Base-by-base conservation (phyloP, 2,888 invertebrate genomes). In the Calameuta filiformis region DNA sequence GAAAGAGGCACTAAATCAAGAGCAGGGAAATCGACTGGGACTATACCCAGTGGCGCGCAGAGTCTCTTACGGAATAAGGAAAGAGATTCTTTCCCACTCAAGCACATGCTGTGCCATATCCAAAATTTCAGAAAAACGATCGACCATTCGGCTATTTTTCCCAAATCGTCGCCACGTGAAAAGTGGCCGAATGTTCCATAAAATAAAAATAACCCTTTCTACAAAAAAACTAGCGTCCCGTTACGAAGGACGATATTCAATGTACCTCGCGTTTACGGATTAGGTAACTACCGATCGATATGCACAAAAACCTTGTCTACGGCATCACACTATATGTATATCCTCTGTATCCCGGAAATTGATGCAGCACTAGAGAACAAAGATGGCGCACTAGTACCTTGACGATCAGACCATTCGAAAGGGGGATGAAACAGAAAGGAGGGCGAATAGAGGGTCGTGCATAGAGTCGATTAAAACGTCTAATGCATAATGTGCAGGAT, bases 401-500 rank as follows among this genome's bases (percentile, higher is more conserved):
- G 23, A 15, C 9, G 56, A 56, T 56, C 56, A 15, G 56, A 23
- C 23, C 6, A 23, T 56, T 56, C 23, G 23, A 56, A 56, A 23
- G 15, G 56, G 23, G 23, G 56, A 56, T 23, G 56, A 56, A 56
- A 56, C 23, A 56, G 9, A 56, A 56, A 56, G 56, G 56, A 56
- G 23, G 15, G 23, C 56, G 23, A 56, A 9, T 23, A 23, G 56
- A 6, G 23, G 56, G 6, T 56, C 56, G 56, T 23, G 23, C 9
- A 23, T 23, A 56, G 9, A 56, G 56, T 56, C 56, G 71, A 71
- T 71, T 71, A 71, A 71, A 71, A 71, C 71, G 71, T 34, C 71
- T 30, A 9, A 71, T 71, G 33, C 71, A 71, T 34, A 71, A 71
- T 71, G 71, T 30, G 71, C 71, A 33, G 71, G 33, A 31, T 71